phyloP scores from a whole-genome alignment of 2,797 vertebrate genomes.

The Brachymystax lenok region DNA sequence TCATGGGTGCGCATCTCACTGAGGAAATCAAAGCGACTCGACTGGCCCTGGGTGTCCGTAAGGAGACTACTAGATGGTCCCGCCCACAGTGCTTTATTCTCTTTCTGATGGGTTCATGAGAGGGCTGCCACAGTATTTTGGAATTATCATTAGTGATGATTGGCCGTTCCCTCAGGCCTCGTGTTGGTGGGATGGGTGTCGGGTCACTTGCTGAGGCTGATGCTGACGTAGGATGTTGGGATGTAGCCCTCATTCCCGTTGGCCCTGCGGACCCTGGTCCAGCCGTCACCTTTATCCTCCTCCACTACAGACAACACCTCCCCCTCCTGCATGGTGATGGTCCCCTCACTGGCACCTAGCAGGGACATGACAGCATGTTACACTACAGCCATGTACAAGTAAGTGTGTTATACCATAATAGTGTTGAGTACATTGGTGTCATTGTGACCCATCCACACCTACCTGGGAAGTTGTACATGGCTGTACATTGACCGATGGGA shows the following conservation, averaged over 20 bases:
- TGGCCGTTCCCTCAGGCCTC: constrained; percentile 16
- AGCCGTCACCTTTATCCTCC: constrained; percentile 90
- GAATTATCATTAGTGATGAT: constrained; percentile 28
- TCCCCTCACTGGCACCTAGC: constrained; percentile 88
- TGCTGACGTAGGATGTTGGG: constrained; percentile 87
- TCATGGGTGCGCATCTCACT: constrained; percentile 13
- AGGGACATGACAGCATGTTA: not conserved
- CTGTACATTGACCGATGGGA: constrained; percentile 86
- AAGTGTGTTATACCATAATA: not conserved
- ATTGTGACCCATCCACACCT: constrained; percentile 25
- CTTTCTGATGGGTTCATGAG: constrained; percentile 44
- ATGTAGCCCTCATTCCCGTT: constrained; percentile 90
- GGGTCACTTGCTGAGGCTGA: constrained; percentile 78
- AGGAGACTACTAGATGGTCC: constrained; percentile 39
- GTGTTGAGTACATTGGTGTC: not conserved
- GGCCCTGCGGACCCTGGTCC: constrained; percentile 85
- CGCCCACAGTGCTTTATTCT: constrained; percentile 35
- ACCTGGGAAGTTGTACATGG: constrained; percentile 90
- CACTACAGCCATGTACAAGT: not conserved
- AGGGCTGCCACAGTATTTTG: constrained; percentile 35
- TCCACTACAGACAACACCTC: constrained; percentile 86
- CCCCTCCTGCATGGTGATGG: constrained; percentile 87
- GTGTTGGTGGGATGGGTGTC: constrained; percentile 14
- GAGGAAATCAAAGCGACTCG: constrained; percentile 41
- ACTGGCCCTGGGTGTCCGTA: constrained; percentile 17